These are phyloP conservation scores for Drosophila funebris DNA, from an alignment of 1,140 invertebrate species.

Conservation along the genomic window DNA sequence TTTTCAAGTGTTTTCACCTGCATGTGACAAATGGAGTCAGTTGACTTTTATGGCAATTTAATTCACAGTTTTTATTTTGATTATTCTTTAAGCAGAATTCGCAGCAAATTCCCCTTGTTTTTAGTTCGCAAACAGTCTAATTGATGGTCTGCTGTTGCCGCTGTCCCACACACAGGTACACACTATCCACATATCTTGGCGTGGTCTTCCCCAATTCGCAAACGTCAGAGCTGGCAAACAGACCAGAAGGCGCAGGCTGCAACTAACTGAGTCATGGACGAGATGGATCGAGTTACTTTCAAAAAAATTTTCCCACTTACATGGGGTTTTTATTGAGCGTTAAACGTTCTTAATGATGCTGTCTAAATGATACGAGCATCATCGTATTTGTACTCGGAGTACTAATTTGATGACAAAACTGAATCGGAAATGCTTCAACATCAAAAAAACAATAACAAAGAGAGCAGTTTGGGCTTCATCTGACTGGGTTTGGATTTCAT, in stretches of 20 bases:
- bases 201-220: slow-evolving; percentile 67
- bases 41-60: slow-evolving; percentile 30
- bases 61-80: slow-evolving; percentile 5
- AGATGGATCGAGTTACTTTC: slow-evolving; percentile 59
- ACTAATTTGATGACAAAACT: slow-evolving; percentile 35
- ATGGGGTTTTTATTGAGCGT: slow-evolving; percentile 65
- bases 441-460: background rate
- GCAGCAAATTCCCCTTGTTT: slow-evolving; percentile 21
- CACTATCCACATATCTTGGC: slow-evolving; percentile 39
- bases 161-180: background rate
- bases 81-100: slow-evolving; percentile 14
- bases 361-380: background rate
- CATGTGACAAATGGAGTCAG: slow-evolving; percentile 22
- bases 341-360: slow-evolving; percentile 49
- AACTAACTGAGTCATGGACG: slow-evolving; percentile 66
- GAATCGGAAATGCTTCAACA: slow-evolving; percentile 62
- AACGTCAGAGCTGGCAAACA: slow-evolving; percentile 46
- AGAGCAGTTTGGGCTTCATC: slow-evolving; percentile 1
- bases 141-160: slow-evolving; percentile 36
- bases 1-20: slow-evolving; percentile 49
- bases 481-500: slow-evolving; percentile 40
- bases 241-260: slow-evolving; percentile 21
- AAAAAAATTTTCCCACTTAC: slow-evolving; percentile 74
- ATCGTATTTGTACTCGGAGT: background rate
- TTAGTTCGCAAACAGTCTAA: slow-evolving; percentile 21